Conservation (phyloP, 2,797 vertebrate genomes). For the Bovichtus variegatus region DNA sequence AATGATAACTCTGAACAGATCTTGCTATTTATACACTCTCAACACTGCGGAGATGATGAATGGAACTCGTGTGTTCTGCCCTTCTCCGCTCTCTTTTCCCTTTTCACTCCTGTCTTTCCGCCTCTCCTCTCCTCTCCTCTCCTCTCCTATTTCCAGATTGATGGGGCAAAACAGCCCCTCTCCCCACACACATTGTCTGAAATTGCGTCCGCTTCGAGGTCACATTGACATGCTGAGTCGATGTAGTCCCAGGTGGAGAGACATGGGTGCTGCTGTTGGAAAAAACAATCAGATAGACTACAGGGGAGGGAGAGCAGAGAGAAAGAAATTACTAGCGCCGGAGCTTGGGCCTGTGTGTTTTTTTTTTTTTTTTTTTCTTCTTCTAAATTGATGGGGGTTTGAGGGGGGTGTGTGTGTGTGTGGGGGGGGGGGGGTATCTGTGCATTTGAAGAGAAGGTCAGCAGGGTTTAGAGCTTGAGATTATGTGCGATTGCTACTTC, state of each 20-base stretch:
- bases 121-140: neutral
- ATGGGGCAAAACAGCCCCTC: conserved; percentile 40
- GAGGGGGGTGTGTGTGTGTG: no score
- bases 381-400: conserved; percentile 67
- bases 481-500: conserved; percentile 81
- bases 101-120: neutral
- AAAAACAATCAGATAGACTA: conserved; percentile 64
- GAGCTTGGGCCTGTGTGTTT: conserved; percentile 26
- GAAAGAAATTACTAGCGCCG: conserved; percentile 25
- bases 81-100: conserved; percentile 18
- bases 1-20: conserved; percentile 74
- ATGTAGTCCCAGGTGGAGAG: conserved; percentile 75
- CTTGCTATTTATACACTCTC: conserved; percentile 73
- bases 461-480: conserved; percentile 77
- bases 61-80: conserved; percentile 54
- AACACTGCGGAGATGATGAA: conserved; percentile 74
- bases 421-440: no score
- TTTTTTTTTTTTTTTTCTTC: no score
- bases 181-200: conserved; percentile 45
- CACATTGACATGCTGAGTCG: conserved; percentile 71
- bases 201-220: conserved; percentile 68
- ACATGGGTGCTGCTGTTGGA: conserved; percentile 68
- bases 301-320: conserved; percentile 22
- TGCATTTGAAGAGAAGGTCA: conserved; percentile 82
- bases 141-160: conserved; percentile 45